Base-by-base conservation (phyloP, 2,113 vertebrate genomes). In the Ictidomys tridecemlineatus region DNA sequence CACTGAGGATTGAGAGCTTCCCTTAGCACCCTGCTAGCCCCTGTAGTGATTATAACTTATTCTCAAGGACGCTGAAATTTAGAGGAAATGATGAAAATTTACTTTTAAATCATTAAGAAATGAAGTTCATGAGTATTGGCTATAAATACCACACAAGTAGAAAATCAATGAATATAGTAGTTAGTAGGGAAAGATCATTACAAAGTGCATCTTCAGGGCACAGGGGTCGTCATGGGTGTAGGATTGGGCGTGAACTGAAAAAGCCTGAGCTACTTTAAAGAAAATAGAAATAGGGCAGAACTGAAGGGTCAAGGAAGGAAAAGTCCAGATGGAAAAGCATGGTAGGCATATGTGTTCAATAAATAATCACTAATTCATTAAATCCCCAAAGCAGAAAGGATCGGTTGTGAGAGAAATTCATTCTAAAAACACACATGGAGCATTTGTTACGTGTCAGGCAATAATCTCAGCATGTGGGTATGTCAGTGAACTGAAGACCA, bases 201-300 rank as follows among this genome's bases (percentile, higher is more conserved):
- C 3, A 39, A 39, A 45, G 58, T 70, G 2, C 9, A 18, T 30
- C n/a, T 63, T 8, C 34, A 28, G 12, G 13, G 14, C 22, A n/a
- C 2, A 28, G 20, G 24, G 0, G 2, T 8, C 1, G 6, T 80
- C 12, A 0, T 28, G 4, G n/a, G 16, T 8, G 0, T 39, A 42
- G 80, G n/a, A 72, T 12, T 61, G 28, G 28, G 12, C 1, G 61
- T 85, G 7, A 53, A 76, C 9, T 72, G 11, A 56, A 69, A 74
- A 89, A 56, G 24, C 37, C 14, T 34, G 17, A 20, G 13, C n/a
- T 28, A 67, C 17, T 20, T 72, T 39, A 77, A 79, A n/a, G n/a
- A 70, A 92, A 96, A 76, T 72, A 58, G 18, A 93, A 56, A 22
- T 4, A 63, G 4, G 9, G 20, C 4, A 92, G 39, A 91, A 69